Evolutionary conservation across 2,113 vertebrate species (phyloP), one percentile per base, ranked within the genome.

Genomic region (Toxotes jaculatrix): DNA sequence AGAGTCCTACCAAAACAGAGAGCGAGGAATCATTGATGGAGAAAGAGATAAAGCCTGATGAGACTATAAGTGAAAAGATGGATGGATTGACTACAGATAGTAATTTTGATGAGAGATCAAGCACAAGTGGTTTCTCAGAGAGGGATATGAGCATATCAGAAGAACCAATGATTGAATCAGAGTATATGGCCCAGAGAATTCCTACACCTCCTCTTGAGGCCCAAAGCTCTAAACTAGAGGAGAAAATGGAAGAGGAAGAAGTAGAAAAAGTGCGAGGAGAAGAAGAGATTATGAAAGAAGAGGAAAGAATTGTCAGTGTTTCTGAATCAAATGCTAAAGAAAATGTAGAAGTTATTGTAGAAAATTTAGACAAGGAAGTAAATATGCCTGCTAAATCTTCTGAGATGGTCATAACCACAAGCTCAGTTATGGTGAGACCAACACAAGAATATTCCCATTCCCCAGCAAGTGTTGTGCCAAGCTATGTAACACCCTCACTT

Each of bases 111-210:
- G 90, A 95, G 71, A 82, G 88, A 62, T 92, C 90, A 2, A 94
- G 91, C 76, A 93, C 91, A 53, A 89, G 87, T 77, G 90, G 90
- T 53, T 93, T 92, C 69, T 92, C 93, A 59, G 92, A 95, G 60
- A 95, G 91, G 60, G 93, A 93, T 72, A 89, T 92, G 87, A 93
- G 94, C 64, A 91, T 92, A 87, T 92, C 93, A 70, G 91, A 94
- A 67, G 94, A 95, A 82, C 87, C 88, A 49, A 87, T 88, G 36
- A 77, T 87, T 59, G 92, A 95, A 66, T 82, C 90, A 67, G 91
- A 93, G 81, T 84, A 68, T 31, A 60, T 60, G 16, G 64, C 76
- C 49, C 90, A 92, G 56, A 89, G 77, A 69, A 84, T 86, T 60
- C 59, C 75, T 38, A 90, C 91, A 55, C 88, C 92, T 78, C 12